Evolutionary conservation across 1,140 invertebrate species (phyloP).

Genomic region (Prorops nasuta): DNA sequence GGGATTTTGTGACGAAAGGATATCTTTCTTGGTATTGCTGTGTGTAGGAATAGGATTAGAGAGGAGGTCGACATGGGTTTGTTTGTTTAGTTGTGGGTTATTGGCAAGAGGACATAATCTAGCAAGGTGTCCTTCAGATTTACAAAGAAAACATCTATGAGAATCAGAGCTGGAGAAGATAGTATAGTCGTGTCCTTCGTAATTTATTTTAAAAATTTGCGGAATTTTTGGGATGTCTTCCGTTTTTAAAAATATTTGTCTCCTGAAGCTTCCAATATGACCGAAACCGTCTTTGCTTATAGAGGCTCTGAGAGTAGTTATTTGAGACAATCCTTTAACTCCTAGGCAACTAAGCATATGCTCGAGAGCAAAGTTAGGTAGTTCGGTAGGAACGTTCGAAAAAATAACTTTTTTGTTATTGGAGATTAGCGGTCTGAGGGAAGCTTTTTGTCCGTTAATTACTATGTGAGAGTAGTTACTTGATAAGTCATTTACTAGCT

Average conservation of each 20-base stretch:
- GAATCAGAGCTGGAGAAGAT: constrained; percentile 3
- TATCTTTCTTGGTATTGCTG: too few relatives aligned
- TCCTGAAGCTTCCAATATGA: background rate
- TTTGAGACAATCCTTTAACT: background rate
- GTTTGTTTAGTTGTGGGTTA: too few relatives aligned
- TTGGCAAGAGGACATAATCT: background rate
- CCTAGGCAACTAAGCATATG: background rate
- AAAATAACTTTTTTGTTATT: constrained; percentile 8
- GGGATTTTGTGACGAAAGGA: too few relatives aligned
- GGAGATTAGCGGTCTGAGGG: background rate
- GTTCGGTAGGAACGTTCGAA: constrained; percentile 9
- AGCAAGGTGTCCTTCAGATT: constrained; percentile 10
- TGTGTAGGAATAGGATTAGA: too few relatives aligned
- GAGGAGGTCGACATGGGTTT: too few relatives aligned
- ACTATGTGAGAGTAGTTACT: background rate
- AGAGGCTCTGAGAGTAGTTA: background rate
- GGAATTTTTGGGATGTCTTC: constrained; percentile 8
- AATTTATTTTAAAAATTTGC: background rate
- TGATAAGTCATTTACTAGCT: background rate
- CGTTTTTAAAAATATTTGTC: background rate
- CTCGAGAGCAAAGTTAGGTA: constrained; percentile 1
- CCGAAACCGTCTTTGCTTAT: background rate
- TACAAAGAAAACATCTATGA: constrained; percentile 6
- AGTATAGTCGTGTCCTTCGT: constrained; percentile 6
- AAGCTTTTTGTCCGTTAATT: background rate